A percentile compares a stretch with the other conserved stretches of the same genome.
These are phyloP conservation scores for Orientallactaga sibirica DNA, from an alignment of 2,797 vertebrate species.

Conservation along the genomic window DNA sequence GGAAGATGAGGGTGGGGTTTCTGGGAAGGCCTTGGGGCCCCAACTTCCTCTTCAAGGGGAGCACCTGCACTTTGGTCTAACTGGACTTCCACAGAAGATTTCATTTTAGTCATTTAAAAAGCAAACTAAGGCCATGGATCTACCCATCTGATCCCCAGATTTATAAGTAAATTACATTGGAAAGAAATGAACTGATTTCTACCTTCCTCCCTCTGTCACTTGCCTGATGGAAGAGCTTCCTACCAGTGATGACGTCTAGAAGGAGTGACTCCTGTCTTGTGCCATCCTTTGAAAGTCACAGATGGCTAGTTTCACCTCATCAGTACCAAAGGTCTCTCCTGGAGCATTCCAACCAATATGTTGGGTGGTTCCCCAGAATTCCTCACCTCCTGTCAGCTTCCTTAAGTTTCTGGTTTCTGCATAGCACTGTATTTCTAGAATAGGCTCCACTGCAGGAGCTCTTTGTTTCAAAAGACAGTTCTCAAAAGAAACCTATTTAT, in stretches of 20 bases:
- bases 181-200: conserved; percentile 43
- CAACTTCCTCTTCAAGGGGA: conserved; percentile 67
- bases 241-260: neutral
- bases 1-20: conserved; percentile 43
- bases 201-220: neutral
- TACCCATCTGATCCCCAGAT: neutral
- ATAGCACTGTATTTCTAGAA: neutral
- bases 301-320: neutral
- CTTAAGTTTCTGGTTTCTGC: conserved; percentile 28
- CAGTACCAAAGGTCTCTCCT: neutral
- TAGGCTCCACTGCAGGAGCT: neutral
- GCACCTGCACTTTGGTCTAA: conserved; percentile 58
- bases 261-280: neutral
- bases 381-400: neutral
- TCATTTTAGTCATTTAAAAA: conserved; percentile 23
- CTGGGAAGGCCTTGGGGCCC: conserved; percentile 40
- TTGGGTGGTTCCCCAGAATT: neutral
- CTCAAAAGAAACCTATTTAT: neutral
- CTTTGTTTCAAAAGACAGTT: conserved; percentile 39
- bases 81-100: conserved; percentile 36
- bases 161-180: neutral
- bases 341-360: neutral
- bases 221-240: neutral
- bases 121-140: neutral
- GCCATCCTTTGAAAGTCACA: neutral